Conservation (phyloP, 2,888 invertebrate species). For the Cheilosia impressa region DNA sequence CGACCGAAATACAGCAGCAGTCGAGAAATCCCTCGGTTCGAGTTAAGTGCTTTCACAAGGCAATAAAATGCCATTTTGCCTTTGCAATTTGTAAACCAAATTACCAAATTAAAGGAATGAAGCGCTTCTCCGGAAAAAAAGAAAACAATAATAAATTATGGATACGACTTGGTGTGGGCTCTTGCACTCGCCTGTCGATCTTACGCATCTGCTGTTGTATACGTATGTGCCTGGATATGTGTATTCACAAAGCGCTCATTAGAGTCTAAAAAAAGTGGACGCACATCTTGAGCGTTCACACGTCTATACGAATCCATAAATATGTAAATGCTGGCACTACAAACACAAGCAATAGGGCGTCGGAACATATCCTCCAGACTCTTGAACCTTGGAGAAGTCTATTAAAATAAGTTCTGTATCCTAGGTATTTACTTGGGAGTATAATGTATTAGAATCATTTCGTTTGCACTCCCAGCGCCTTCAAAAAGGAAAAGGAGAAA, state of each 20-base stretch:
- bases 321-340: conserved; percentile 42
- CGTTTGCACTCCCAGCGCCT: conserved; percentile 42
- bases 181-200: conserved; percentile 47
- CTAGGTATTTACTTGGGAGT: conserved; percentile 33
- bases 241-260: conserved; percentile 48
- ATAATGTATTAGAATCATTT: conserved; percentile 56
- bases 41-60: conserved; percentile 74
- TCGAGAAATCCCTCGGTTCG: conserved; percentile 64
- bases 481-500: conserved; percentile 11
- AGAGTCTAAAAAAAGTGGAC: conserved; percentile 20
- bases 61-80: conserved; percentile 73
- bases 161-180: conserved; percentile 47
- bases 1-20: conserved; percentile 50
- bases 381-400: conserved; percentile 42
- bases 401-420: conserved; percentile 44
- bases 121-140: conserved; percentile 41
- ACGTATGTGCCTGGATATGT: background rate
- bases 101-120: conserved; percentile 72
- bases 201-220: conserved; percentile 13
- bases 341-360: conserved; percentile 17
- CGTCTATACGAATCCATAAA: conserved; percentile 36
- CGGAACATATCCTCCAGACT: conserved; percentile 36
- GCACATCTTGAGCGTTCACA: conserved; percentile 16
- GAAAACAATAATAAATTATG: conserved; percentile 70
- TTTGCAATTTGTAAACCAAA: conserved; percentile 74